Evolutionary conservation across 2,113 vertebrate genomes (phyloP), one percentile per base, ranked within the genome.

Genomic region (Galeopterus variegatus): DNA sequence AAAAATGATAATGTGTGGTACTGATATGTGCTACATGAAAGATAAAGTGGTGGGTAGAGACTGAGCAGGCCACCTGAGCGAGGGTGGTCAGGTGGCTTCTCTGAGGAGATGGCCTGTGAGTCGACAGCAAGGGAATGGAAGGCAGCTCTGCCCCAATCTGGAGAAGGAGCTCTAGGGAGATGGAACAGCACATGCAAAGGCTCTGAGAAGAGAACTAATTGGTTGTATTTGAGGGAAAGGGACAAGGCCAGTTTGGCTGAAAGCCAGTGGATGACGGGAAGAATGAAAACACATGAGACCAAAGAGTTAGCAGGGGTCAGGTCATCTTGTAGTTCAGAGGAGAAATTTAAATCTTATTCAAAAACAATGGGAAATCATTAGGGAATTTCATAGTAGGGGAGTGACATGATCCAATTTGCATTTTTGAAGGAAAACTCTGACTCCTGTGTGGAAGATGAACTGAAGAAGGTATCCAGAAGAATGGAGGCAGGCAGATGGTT

Each of bases 341-440:
- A 69, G 7, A 8, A 50, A 88, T 72, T 82, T 93, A 67, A 6
- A 77, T 65, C 91, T 83, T 41, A 65, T 77, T 88, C 1, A 87
- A 72, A 83, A 76, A 88, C 58, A 83, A 60, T 24, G 21, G 31
- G 60, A 70, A 87, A 81, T 28, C 31, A n/a, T 45, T 52, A 24
- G 21, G 58, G 36, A 79, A 72, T 84, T 88, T 31, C 83, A 50
- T 58, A 58, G 6, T 56, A 58, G 26, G 21, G 21, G 12, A 79
- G 15, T 24, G 15, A 62, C 11, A 21, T 92, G 70, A 72, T 91
- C 6, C 2, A n/a, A 41, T 95, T 91, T 95, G 64, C 1, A 84
- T 77, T 70, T 94, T 88, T 83, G 52, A 60, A 70, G 83, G 28
- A 50, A 72, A 92, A 73, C 14, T 90, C 41, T 80, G 21, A 33